phyloP scores from a whole-genome alignment of 2,797 vertebrate species.

The Pseudotriccus pelzelni region DNA sequence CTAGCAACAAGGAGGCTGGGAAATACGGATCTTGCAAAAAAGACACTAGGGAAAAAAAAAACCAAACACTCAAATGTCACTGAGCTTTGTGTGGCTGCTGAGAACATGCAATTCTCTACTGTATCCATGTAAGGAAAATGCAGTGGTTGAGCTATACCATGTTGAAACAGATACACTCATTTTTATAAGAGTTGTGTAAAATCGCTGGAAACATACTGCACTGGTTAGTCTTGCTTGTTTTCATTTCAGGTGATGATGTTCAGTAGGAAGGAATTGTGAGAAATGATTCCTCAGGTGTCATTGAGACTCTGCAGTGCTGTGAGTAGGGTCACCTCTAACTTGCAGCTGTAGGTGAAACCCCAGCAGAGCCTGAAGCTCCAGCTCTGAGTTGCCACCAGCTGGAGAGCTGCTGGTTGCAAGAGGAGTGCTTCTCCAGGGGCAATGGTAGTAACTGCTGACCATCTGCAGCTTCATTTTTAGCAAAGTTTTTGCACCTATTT shows the following conservation, averaged over 20 bases:
- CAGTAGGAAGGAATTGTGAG: slow-evolving; percentile 2
- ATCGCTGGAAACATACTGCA: slow-evolving; percentile 64
- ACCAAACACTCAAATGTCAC: slow-evolving; percentile 60
- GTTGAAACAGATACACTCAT: slow-evolving; percentile 54
- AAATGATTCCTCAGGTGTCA: slow-evolving; percentile 59
- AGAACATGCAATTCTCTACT: slow-evolving; percentile 67
- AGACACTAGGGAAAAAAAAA: slow-evolving; percentile 38
- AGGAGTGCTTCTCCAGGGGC: slow-evolving; percentile 13
- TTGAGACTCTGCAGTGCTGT: slow-evolving; percentile 49
- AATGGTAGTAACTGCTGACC: slow-evolving; percentile 22
- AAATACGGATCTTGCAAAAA: slow-evolving; percentile 75
- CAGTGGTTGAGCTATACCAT: slow-evolving; percentile 46
- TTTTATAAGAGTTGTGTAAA: slow-evolving; percentile 67
- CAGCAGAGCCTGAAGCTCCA: slow-evolving; percentile 37
- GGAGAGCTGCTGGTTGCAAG: slow-evolving; percentile 40
- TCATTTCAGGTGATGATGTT: slow-evolving; percentile 57
- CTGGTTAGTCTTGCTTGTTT: slow-evolving; percentile 68
- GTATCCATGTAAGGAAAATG: slow-evolving; percentile 57
- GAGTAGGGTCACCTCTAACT: slow-evolving; percentile 38
- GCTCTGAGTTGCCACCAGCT: slow-evolving; percentile 7
- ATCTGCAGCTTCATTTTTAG: slow-evolving; percentile 46
- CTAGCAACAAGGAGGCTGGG: slow-evolving; percentile 71
- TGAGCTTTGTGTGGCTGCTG: slow-evolving; percentile 68
- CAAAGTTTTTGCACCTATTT: slow-evolving; percentile 58
- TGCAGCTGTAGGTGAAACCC: background rate